Conservation (phyloP, 1,140 invertebrate species). For the Hestina assimilis region DNA sequence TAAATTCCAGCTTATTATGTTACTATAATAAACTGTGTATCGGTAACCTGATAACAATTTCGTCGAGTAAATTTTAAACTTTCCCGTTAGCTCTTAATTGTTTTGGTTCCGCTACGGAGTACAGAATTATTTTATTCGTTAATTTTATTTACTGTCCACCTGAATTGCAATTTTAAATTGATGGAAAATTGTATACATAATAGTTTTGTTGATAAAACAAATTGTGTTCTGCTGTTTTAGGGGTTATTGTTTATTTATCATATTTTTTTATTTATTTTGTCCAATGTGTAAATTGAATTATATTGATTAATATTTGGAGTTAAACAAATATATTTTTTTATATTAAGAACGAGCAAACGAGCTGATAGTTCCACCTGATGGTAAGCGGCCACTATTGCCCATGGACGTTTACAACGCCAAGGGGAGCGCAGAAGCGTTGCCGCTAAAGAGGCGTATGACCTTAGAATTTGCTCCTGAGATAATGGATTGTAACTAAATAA, state of each 20-base stretch:
- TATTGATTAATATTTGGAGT: no score
- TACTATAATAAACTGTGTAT: slow-evolving; percentile 14
- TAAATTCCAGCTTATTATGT: slow-evolving; percentile 19
- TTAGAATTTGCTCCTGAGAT: no score
- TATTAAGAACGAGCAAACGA: no score
- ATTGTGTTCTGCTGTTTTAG: not conserved
- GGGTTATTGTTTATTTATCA: not conserved
- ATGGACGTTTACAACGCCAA: no score
- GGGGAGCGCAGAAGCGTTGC: no score
- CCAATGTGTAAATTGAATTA: no score
- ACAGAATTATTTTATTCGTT: not conserved
- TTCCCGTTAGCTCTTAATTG: slow-evolving; percentile 10
- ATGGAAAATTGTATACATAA: not conserved
- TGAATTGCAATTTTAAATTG: slow-evolving; percentile 5
- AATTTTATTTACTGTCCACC: slow-evolving; percentile 11
- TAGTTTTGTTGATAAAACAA: not conserved
- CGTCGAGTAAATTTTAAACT: slow-evolving; percentile 11
- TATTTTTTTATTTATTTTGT: not conserved
- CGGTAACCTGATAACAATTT: slow-evolving; percentile 18
- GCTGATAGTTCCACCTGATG: no score
- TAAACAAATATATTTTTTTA: no score
- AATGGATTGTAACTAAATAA: no score
- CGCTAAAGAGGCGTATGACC: no score
- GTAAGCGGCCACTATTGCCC: no score
- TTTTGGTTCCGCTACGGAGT: not conserved